Conservation (phyloP, 2,797 vertebrate genomes). For the Myotis myotis region DNA sequence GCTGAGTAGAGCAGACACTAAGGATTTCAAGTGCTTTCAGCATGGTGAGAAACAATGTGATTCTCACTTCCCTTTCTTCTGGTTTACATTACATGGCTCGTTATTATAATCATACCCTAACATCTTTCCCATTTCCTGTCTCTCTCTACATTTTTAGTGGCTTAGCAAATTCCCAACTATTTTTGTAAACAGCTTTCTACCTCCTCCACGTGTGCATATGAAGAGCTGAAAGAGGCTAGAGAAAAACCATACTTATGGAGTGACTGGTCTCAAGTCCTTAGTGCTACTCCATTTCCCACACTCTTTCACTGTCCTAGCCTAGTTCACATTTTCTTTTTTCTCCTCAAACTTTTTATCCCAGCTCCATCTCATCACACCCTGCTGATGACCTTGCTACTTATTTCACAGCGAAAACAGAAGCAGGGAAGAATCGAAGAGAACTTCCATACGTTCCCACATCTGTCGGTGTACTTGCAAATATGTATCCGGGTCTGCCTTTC, state of each 20-base stretch:
- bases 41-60: neutral
- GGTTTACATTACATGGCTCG: neutral
- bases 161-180: neutral
- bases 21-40: neutral
- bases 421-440: neutral
- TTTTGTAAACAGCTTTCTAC: neutral
- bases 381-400: neutral
- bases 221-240: neutral
- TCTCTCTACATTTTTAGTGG: neutral
- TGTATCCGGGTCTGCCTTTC: neutral
- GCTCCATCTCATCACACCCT: neutral
- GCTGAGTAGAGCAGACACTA: neutral
- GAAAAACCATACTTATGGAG: neutral
- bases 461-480: neutral
- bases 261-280: neutral
- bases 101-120: neutral
- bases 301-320: neutral
- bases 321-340: neutral
- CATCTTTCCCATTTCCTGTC: neutral
- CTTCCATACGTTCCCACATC: fast-evolving
- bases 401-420: neutral
- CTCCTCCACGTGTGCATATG: too few species aligned
- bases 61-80: neutral
- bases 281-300: neutral
- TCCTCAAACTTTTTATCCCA: neutral